These are phyloP conservation scores for Aethes cnicana DNA, from an alignment of 2,888 invertebrate genomes.

Conservation along the genomic window DNA sequence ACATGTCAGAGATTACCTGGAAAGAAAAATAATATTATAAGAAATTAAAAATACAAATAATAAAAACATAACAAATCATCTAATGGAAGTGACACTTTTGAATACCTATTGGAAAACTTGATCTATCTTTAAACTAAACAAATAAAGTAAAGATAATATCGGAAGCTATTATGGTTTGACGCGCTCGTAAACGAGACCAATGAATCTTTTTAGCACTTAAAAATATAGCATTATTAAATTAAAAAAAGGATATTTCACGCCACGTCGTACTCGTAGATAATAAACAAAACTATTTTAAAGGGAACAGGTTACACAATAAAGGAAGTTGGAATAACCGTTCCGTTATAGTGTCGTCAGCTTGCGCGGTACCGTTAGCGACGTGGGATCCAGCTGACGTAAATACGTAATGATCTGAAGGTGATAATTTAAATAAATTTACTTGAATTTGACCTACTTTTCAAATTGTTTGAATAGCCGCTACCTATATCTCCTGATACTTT, in stretches of 20 bases:
- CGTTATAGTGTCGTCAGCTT: constrained; percentile 24
- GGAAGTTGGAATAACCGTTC: constrained; percentile 24
- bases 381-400: constrained; percentile 18
- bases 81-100: too few species aligned
- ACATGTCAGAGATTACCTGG: constrained; percentile 61
- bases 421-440: constrained; percentile 21
- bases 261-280: too few species aligned
- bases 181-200: too few species aligned
- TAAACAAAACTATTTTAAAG: neutral
- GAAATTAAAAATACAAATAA: constrained; percentile 23
- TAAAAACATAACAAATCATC: neutral
- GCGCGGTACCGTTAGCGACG: constrained; percentile 16
- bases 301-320: constrained; percentile 25
- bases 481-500: too few species aligned
- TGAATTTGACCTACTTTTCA: constrained; percentile 15
- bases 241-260: too few species aligned
- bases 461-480: neutral
- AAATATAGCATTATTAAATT: too few species aligned
- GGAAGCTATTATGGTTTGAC: too few species aligned
- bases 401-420: constrained; percentile 16
- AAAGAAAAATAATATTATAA: constrained; percentile 48
- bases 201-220: too few species aligned
- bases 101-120: too few species aligned
- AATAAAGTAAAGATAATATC: too few species aligned
- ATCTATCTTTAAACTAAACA: too few species aligned